phyloP scores from a whole-genome alignment of 2,888 invertebrate species.

The Didymodactylos carnosus region DNA sequence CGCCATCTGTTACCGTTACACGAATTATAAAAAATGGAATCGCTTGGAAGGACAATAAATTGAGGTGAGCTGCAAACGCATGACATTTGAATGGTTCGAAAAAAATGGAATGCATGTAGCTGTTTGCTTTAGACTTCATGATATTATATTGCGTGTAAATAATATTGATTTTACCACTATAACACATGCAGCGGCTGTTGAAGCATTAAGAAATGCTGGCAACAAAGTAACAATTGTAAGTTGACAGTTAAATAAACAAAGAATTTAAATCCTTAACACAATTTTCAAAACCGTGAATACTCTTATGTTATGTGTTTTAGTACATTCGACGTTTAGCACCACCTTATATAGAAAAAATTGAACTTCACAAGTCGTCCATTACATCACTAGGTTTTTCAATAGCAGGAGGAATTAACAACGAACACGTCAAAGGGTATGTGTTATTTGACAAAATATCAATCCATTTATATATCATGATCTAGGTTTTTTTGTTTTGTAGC shows the following conservation, averaged over 20 bases:
- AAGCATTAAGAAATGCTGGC: constrained; percentile 85
- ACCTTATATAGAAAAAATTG: constrained; percentile 8
- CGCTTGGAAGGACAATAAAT: constrained; percentile 71
- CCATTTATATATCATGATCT: too few relatives aligned
- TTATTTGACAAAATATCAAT: too few relatives aligned
- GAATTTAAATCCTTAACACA: constrained; percentile 11
- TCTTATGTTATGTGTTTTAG: too few relatives aligned
- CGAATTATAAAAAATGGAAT: constrained; percentile 85
- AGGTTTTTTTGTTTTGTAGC: constrained; percentile 68
- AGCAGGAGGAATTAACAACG: constrained; percentile 16
- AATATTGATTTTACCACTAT: constrained; percentile 75
- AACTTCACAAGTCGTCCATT: constrained; percentile 11
- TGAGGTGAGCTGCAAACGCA: too few relatives aligned
- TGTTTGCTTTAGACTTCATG: constrained; percentile 50
- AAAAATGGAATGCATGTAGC: not conserved
- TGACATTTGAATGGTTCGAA: too few relatives aligned
- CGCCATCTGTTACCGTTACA: constrained; percentile 82
- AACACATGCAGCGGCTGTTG: constrained; percentile 79
- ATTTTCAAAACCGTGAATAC: too few relatives aligned
- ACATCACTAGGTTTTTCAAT: constrained; percentile 16
- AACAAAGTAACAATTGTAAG: constrained; percentile 71
- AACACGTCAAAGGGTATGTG: constrained; percentile 7
- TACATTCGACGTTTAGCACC: constrained; percentile 43
- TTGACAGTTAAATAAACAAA: constrained; percentile 7
- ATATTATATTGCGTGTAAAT: constrained; percentile 84